These are phyloP conservation scores for Tretioscincus oriximinensis DNA, from an alignment of 2,113 vertebrate genomes.

Conservation along the genomic window DNA sequence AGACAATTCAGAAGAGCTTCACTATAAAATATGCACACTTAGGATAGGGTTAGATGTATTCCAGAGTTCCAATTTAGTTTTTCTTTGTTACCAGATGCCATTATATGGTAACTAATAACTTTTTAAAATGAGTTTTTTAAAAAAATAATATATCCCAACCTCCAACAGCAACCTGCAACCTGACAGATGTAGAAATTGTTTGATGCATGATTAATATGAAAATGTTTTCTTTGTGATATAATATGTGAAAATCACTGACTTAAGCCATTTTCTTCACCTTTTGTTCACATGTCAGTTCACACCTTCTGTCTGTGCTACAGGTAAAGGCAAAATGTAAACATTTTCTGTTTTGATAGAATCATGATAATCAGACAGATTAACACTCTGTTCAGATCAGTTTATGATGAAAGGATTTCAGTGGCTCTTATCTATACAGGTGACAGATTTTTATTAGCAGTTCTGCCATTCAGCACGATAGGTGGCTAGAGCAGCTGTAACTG, in stretches of 20 bases:
- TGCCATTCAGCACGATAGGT: constrained; percentile 69
- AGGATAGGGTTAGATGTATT: neutral
- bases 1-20: no score
- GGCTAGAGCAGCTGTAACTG: constrained; percentile 60
- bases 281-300: constrained; percentile 20
- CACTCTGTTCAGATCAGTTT: constrained; percentile 71
- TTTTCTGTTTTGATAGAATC: constrained; percentile 62
- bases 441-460: constrained; percentile 67
- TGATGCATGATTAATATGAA: neutral
- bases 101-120: neutral
- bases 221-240: rapidly evolving
- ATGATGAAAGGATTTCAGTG: constrained; percentile 78
- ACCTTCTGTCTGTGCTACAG: constrained; percentile 49
- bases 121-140: neutral
- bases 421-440: constrained; percentile 67
- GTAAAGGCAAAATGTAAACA: constrained; percentile 44
- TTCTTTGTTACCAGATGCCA: neutral
- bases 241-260: constrained; percentile 36
- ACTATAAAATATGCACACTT: no score
- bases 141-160: neutral
- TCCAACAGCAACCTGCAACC: neutral
- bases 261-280: constrained; percentile 37
- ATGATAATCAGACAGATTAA: constrained; percentile 60
- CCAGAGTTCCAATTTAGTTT: neutral
- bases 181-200: neutral